These are phyloP conservation scores for Cotesia congregata DNA, from an alignment of 2,888 invertebrate genomes.

Conservation along the genomic window DNA sequence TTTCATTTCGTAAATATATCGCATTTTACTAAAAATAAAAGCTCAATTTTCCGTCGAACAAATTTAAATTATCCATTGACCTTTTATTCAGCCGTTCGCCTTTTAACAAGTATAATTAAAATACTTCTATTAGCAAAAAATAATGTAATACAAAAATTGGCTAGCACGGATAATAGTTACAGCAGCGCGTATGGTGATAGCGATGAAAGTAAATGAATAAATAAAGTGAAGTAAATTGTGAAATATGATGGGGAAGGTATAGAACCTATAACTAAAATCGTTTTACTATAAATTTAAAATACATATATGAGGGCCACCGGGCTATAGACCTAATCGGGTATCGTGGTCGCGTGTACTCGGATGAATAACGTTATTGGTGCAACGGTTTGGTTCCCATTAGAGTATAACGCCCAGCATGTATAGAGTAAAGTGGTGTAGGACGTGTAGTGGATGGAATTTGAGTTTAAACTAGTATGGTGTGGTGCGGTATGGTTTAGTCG, in stretches of 20 bases:
- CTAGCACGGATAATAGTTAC: no score
- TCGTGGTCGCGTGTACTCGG: conserved; percentile 34
- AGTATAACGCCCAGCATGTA: not conserved
- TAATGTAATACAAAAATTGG: no score
- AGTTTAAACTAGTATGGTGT: not conserved
- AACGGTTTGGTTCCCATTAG: conserved; percentile 35
- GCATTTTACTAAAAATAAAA: no score
- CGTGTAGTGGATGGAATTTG: not conserved
- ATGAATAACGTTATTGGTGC: conserved; percentile 49
- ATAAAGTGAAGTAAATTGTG: conserved; percentile 3
- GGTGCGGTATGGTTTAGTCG: no score
- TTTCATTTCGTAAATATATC: no score
- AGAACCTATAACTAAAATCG: not conserved
- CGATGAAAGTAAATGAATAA: not conserved
- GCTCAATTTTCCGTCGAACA: no score
- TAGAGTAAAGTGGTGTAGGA: not conserved
- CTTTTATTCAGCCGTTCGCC: no score
- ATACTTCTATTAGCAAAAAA: no score
- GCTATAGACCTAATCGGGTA: conserved; percentile 34
- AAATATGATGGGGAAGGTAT: not conserved
- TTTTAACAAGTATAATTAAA: no score
- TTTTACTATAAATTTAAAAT: conserved; percentile 22
- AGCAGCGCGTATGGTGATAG: not conserved
- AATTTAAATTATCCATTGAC: no score
- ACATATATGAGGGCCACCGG: conserved; percentile 23